Base-by-base conservation (phyloP, 1,140 invertebrate species). In the Zophobas atratus region DNA sequence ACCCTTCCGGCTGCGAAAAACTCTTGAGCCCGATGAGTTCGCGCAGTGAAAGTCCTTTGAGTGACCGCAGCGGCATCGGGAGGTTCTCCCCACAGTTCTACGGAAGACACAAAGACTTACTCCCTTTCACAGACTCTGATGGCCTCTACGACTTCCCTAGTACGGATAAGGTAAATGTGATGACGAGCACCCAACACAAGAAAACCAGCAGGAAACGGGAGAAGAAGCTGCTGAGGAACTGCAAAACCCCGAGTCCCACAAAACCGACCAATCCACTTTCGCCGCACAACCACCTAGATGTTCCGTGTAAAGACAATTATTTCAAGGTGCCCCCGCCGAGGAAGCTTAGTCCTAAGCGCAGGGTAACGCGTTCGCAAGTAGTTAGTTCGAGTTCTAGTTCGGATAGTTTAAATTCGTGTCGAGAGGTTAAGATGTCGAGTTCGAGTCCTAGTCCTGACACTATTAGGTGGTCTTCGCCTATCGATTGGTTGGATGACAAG, bases 131-230 rank as follows among this genome's bases (percentile, higher is more conserved):
- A 1, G 93, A 94, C 85, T 94, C 93, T 0, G 93, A 94, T 84
- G 93, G 92, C 1, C 84, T 94, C 1, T 94, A 94, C 84, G 93
- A 94, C 84, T 93, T 92, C 85, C 92, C 92, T 3, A 94, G 92
- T 84, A 93, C 92, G 0, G 93, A 94, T 84, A 90, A 88, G 83
- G 84, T 87, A 6, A 85, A 86, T 57, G 79, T 83, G 0, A 83
- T 79, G 35, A 80, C 82, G 46, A 70, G 51, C 53, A 78, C 80
- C 35, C 84, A 85, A 77, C 82, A 87, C 33, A 89, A 89, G 81
- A 91, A 90, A 79, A 86, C 87, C 5, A 88, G 88, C 41, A 88
- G 88, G 80, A 89, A 88, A 85, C 87, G 87, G 63, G 88, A 84
- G 83, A 86, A 85, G 77, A 83, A 84, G 80, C 33, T 71, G 6